Conservation (phyloP, 2,797 vertebrate species). For the Hylomyscus alleni region DNA sequence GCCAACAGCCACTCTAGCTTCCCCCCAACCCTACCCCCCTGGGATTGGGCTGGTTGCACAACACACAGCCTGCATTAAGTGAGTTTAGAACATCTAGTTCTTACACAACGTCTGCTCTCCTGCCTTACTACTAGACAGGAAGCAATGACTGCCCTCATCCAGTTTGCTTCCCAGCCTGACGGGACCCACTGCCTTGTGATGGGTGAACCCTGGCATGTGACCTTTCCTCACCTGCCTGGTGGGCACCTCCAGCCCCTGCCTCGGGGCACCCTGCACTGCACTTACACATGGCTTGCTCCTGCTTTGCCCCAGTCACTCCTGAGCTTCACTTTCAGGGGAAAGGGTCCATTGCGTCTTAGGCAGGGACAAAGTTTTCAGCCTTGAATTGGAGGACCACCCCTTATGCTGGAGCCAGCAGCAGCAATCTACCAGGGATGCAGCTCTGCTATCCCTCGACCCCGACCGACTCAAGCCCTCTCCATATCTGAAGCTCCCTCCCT, state of each 20-base stretch:
- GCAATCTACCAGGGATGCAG: background rate
- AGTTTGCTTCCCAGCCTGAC: background rate
- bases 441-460: rapidly evolving
- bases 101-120: background rate
- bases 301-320: no score
- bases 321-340: background rate
- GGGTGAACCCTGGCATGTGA: background rate
- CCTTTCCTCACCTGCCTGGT: background rate
- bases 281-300: no score
- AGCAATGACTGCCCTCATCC: background rate
- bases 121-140: background rate
- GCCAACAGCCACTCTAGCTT: background rate
- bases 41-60: background rate
- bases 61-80: background rate
- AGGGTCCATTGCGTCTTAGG: background rate
- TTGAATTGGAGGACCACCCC: background rate
- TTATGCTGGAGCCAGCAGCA: no score
- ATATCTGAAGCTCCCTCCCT: background rate
- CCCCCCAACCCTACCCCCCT: background rate
- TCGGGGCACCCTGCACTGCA: no score
- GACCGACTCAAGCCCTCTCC: background rate
- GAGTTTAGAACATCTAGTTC: background rate
- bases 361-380: background rate
- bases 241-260: background rate
- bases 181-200: background rate